Evolutionary conservation across 2,888 invertebrate species (phyloP), one percentile per base, ranked within the genome.

Genomic region (Caradrina kadenii): DNA sequence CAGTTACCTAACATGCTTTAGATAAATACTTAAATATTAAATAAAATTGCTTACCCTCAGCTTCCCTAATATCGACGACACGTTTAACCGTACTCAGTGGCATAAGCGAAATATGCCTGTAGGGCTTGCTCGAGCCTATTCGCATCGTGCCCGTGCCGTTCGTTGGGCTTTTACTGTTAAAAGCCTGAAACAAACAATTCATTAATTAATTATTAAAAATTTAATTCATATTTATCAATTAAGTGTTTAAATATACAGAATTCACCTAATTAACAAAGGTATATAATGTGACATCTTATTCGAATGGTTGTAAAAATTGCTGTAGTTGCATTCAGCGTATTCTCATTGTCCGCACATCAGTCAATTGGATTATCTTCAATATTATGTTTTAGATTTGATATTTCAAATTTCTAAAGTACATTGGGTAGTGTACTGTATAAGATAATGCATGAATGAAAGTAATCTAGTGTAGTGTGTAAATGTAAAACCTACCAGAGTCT

Each of bases 31-130:
- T n/a, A 8, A 4, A 19, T 5, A 21, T 22, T 7, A 22, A 26
- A 45, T 11, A 35, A 35, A 17, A 17, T 31, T 22, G 60, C 21
- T 55, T 88, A 97, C 97, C 98, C 91, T 98, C 98, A 69, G 98
- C 97, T 94, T 98, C 98, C 79, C 97, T 97, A 82, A 99, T 98
- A 92, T 99, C 98, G 65, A 99, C 98, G 78, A 99, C 98, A 87
- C 98, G 97, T 91, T 98, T 98, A 84, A 99, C 98, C 77, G 98
- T 97, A 86, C 98, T 98, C 81, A 99, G 96, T 52, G 98, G 98
- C 96, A 99, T 97, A 88, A 99, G 96, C 86, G 98, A 98, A 76
- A 99, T 97, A 92, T 99, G 99, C 90, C 99, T 98, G 95, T 98
- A 99, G 1, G 98, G 97, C 92, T 99, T 99, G 83, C 97, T 97